These are phyloP conservation scores for Erynnis tages DNA, from an alignment of 2,888 invertebrate genomes.

Conservation along the genomic window DNA sequence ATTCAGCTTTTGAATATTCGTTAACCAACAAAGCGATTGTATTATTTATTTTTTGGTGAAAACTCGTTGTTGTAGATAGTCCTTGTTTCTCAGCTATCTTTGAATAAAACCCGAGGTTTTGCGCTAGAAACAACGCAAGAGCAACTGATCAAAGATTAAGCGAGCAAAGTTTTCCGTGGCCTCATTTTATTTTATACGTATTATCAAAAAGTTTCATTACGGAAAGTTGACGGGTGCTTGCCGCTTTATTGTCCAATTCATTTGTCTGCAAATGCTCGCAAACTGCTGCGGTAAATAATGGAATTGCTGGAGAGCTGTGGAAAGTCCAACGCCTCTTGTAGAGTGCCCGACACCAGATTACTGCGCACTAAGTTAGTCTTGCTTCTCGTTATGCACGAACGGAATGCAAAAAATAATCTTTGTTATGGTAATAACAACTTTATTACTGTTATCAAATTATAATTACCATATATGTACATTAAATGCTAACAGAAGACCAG, in stretches of 20 bases:
- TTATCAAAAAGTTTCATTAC: constrained; percentile 65
- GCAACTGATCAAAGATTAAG: constrained; percentile 62
- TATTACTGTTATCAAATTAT: constrained; percentile 22
- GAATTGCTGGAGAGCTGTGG: constrained; percentile 49
- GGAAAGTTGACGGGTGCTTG: constrained; percentile 63
- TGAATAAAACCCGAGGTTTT: constrained; percentile 8
- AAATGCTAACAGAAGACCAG: constrained; percentile 20
- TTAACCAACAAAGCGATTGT: no score
- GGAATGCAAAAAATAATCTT: constrained; percentile 54
- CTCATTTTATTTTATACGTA: constrained; percentile 56
- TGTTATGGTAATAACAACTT: constrained; percentile 39
- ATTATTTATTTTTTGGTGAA: no score
- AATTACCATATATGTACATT: constrained; percentile 6
- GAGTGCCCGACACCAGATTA: constrained; percentile 53
- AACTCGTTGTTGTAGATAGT: background rate
- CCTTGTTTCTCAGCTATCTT: constrained; percentile 1
- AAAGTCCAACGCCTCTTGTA: constrained; percentile 49
- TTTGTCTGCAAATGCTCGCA: constrained; percentile 57
- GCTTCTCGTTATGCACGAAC: constrained; percentile 52
- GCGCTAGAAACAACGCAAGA: constrained; percentile 40
- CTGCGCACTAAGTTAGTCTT: constrained; percentile 64
- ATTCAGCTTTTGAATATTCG: no score
- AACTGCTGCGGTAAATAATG: constrained; percentile 61
- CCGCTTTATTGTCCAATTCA: constrained; percentile 65
- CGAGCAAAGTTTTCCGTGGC: constrained; percentile 51